These are phyloP conservation scores for Trichacis sp. DNA, from an alignment of 2,888 invertebrate genomes.

Conservation along the genomic window DNA sequence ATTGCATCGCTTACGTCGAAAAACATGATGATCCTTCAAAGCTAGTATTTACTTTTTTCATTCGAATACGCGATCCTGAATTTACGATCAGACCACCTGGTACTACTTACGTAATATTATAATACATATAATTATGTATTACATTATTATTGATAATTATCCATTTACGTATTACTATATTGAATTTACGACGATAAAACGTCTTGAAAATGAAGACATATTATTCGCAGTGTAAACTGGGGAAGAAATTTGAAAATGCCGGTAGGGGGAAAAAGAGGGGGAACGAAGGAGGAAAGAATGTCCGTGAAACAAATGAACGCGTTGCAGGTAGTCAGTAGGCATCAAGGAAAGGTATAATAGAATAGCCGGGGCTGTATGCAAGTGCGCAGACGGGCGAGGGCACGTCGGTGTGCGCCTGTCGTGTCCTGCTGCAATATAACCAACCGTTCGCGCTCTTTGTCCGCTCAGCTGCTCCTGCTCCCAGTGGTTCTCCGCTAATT, in stretches of 20 bases:
- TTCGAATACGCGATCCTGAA: no score
- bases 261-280: conserved; percentile 33
- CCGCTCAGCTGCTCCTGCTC: conserved; percentile 66
- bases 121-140: no score
- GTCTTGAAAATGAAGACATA: no score
- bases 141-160: no score
- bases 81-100: no score
- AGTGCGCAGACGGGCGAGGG: conserved; percentile 13
- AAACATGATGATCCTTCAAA: no score
- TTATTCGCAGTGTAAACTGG: neutral
- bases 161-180: no score
- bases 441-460: conserved; percentile 67
- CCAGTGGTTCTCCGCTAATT: conserved; percentile 58
- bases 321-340: conserved; percentile 36
- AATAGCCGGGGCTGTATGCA: conserved; percentile 24
- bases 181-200: no score
- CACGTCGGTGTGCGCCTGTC: conserved; percentile 15
- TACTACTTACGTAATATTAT: no score
- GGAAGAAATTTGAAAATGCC: conserved; percentile 13
- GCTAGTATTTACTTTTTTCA: no score
- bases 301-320: conserved; percentile 31
- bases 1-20: no score
- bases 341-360: conserved; percentile 38
- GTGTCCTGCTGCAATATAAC: conserved; percentile 55
- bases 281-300: conserved; percentile 17